phyloP scores from a whole-genome alignment of 2,113 vertebrate genomes.

The Tretioscincus oriximinensis region DNA sequence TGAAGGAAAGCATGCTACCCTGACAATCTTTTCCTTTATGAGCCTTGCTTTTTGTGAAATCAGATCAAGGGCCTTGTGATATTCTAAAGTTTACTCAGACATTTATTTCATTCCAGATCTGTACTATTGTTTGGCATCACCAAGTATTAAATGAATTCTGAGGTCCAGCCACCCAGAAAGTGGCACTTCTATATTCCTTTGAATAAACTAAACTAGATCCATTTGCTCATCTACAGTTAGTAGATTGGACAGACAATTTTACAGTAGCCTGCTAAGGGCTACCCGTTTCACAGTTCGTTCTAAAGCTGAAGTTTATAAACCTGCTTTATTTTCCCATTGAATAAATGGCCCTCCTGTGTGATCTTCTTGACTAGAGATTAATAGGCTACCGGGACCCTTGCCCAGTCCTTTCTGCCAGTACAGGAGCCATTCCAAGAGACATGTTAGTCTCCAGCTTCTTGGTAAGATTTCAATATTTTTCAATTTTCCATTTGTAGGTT shows the following conservation, averaged over 20 bases:
- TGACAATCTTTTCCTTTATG: neutral
- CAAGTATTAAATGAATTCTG: neutral
- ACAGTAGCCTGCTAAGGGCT: slow-evolving; percentile 24
- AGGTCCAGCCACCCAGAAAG: neutral
- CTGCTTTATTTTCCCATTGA: slow-evolving; percentile 61
- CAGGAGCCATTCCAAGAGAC: slow-evolving; percentile 69
- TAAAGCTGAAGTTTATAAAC: slow-evolving; percentile 53
- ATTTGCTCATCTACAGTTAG: neutral
- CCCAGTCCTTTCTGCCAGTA: slow-evolving; percentile 68
- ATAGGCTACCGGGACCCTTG: slow-evolving; percentile 65
- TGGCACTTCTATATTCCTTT: neutral
- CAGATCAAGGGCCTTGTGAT: neutral
- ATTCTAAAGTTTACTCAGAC: neutral
- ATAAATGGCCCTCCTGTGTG: slow-evolving; percentile 64
- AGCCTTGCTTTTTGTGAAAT: neutral
- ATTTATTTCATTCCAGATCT: neutral
- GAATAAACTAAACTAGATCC: neutral
- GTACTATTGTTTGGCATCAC: too few relatives aligned
- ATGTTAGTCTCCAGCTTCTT: slow-evolving; percentile 25
- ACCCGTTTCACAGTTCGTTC: slow-evolving; percentile 38
- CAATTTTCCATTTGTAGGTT: slow-evolving; percentile 66
- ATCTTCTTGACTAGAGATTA: slow-evolving; percentile 66
- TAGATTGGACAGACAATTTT: slow-evolving; percentile 2
- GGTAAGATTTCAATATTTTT: slow-evolving; percentile 65
- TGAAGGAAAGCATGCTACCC: neutral